phyloP scores from a whole-genome alignment of 2,113 vertebrate genomes.

The Hydropotes inermis region DNA sequence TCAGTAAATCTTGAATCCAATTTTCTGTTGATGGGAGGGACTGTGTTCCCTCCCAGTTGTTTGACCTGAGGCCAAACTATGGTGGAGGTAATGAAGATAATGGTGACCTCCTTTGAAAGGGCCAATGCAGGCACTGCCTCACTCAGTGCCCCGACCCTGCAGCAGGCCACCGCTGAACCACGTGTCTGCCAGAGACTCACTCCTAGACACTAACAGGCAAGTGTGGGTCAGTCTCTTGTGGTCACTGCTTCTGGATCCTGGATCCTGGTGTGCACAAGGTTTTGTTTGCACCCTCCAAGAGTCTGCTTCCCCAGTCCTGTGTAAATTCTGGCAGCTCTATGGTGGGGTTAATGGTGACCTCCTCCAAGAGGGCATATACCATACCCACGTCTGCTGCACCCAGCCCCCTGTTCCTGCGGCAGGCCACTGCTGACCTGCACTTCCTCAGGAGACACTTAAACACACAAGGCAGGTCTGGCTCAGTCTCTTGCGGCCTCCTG shows the following conservation, averaged over 20 bases:
- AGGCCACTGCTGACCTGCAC: not conserved
- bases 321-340: not conserved
- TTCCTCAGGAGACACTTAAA: not conserved
- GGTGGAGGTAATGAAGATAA: not conserved
- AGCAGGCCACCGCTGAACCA: accelerated
- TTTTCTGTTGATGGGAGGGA: not conserved
- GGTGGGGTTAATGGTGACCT: not conserved
- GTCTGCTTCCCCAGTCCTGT: not conserved
- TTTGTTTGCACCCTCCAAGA: not conserved
- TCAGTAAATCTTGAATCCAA: not conserved
- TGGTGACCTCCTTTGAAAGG: not conserved
- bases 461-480: not conserved
- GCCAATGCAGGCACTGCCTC: not conserved
- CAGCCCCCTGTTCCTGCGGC: not conserved
- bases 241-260: too few species aligned
- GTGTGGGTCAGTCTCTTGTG: not conserved
- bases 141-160: accelerated
- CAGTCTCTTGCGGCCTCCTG: not conserved
- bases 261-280: too few species aligned
- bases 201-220: not conserved
- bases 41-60: not conserved
- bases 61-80: not conserved
- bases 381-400: not conserved
- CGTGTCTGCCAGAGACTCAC: accelerated
- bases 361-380: not conserved